Evolutionary conservation across 2,797 vertebrate species (phyloP).

Genomic region (Amphiprion clarkii): DNA sequence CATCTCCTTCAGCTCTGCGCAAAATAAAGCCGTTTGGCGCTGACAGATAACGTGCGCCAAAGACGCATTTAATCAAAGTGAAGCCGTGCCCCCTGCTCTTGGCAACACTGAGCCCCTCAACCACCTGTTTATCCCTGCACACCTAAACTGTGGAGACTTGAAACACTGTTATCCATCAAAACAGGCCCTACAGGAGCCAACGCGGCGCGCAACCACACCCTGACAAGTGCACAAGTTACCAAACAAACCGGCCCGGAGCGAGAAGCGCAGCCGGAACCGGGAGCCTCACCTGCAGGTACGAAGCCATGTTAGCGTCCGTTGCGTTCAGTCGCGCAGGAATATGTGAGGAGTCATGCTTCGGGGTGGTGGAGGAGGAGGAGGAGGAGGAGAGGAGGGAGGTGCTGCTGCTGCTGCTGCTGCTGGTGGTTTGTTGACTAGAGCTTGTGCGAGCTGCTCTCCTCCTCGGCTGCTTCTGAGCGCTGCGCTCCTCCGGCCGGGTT

Average conservation of each 20-base stretch:
- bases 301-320: conserved; percentile 76
- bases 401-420: background rate
- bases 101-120: conserved; percentile 32
- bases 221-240: conserved; percentile 41
- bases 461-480: conserved; percentile 23
- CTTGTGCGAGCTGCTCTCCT: conserved; percentile 40
- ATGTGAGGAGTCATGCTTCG: conserved; percentile 70
- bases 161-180: background rate
- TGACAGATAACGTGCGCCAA: conserved; percentile 14
- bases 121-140: conserved; percentile 68
- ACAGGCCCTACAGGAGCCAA: conserved; percentile 21
- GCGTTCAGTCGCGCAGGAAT: conserved; percentile 47
- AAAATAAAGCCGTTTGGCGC: conserved; percentile 6
- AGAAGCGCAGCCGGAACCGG: background rate
- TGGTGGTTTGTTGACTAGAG: conserved; percentile 35
- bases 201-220: conserved; percentile 51
- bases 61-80: conserved; percentile 8
- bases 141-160: background rate
- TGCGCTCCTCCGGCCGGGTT: conserved; percentile 42
- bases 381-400: background rate
- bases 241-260: background rate
- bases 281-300: conserved; percentile 83
- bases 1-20: conserved; percentile 4
- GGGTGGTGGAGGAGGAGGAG: background rate
- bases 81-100: background rate